Evolutionary conservation across 2,888 invertebrate genomes (phyloP).

Genomic region (Emesis castigata): DNA sequence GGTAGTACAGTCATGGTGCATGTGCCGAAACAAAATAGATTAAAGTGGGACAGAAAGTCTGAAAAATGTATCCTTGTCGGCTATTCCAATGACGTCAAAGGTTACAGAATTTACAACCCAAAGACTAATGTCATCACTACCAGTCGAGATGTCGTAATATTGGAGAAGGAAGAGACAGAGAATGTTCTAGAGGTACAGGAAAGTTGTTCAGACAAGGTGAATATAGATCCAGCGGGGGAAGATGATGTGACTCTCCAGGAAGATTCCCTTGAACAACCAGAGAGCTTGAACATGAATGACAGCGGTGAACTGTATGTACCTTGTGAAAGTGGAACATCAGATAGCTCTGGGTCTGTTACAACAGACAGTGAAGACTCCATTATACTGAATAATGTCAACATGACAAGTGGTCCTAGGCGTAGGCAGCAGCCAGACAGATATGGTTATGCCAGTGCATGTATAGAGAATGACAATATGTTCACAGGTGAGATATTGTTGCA

Average conservation of each 20-base stretch:
- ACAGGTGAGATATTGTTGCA: constrained; percentile 13
- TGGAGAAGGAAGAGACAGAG: constrained; percentile 42
- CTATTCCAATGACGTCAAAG: too few species aligned
- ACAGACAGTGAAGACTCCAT: constrained; percentile 36
- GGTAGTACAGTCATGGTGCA: too few species aligned
- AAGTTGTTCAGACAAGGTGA: constrained; percentile 44
- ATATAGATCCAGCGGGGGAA: constrained; percentile 63
- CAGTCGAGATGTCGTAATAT: constrained; percentile 56
- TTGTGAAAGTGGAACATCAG: constrained; percentile 33
- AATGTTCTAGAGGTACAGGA: constrained; percentile 48
- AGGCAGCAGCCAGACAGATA: constrained; percentile 29
- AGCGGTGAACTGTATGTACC: constrained; percentile 39
- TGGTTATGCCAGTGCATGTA: constrained; percentile 27
- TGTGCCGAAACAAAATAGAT: too few species aligned
- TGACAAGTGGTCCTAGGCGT: constrained; percentile 19
- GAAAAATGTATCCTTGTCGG: too few species aligned
- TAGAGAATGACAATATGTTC: constrained; percentile 6
- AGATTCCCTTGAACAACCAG: constrained; percentile 33
- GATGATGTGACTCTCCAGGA: constrained; percentile 31
- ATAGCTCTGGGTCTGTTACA: constrained; percentile 27
- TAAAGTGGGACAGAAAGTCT: too few species aligned
- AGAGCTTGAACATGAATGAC: constrained; percentile 31
- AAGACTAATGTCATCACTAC: constrained; percentile 51
- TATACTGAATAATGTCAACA: constrained; percentile 36
- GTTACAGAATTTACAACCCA: too few species aligned